These are phyloP conservation scores for Pachycephus smyrnensis DNA, from an alignment of 2,888 invertebrate species.

Conservation along the genomic window DNA sequence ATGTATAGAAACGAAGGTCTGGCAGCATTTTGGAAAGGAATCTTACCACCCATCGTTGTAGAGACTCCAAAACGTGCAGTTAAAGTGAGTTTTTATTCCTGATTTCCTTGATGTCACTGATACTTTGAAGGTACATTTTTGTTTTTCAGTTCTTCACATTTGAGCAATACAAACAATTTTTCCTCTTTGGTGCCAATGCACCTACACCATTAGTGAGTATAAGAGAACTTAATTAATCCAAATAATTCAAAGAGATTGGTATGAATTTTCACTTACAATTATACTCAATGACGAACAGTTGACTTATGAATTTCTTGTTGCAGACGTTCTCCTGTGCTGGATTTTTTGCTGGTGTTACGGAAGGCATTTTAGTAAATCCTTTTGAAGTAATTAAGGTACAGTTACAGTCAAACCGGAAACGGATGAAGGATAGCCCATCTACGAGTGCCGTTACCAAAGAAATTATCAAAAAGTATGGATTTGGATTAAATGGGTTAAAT, in stretches of 20 bases:
- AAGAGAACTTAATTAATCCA: background rate
- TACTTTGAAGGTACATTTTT: constrained; percentile 11
- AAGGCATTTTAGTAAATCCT: constrained; percentile 91
- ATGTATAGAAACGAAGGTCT: constrained; percentile 90
- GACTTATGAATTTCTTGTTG: constrained; percentile 46
- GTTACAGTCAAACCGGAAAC: constrained; percentile 80
- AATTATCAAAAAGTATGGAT: constrained; percentile 81
- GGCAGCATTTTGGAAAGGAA: constrained; percentile 92
- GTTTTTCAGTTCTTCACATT: constrained; percentile 84
- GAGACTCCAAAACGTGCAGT: constrained; percentile 96
- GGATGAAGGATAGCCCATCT: constrained; percentile 75
- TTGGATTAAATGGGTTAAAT: constrained; percentile 84
- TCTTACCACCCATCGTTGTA: constrained; percentile 91
- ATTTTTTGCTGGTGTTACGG: constrained; percentile 89
- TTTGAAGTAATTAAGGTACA: constrained; percentile 97
- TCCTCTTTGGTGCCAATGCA: constrained; percentile 80
- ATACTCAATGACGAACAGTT: background rate
- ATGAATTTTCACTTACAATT: background rate
- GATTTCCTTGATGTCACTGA: background rate
- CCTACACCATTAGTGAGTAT: constrained; percentile 81
- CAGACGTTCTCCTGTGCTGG: constrained; percentile 92
- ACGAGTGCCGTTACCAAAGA: constrained; percentile 84
- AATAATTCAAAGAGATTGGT: background rate
- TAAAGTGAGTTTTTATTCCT: constrained; percentile 70
- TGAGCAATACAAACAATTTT: constrained; percentile 91